Base-by-base conservation (phyloP, 2,888 invertebrate genomes). In the Brachypterus glaber region DNA sequence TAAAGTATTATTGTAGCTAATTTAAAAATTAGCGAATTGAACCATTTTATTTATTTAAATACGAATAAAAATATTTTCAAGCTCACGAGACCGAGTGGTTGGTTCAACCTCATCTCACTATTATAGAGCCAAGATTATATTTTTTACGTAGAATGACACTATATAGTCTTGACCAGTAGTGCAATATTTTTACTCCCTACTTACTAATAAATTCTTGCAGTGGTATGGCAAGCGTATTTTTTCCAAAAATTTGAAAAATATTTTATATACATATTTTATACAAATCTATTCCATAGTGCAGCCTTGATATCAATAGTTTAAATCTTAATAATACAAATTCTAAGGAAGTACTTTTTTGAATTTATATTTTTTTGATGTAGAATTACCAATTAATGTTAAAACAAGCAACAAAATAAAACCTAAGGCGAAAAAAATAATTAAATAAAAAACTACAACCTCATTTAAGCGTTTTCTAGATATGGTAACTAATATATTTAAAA, bases 221-320 rank as follows among this genome's bases (percentile, higher is more conserved):
- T 24, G 33, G 24, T 35, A 39, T 40, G 16, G 32, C 30, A 17
- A 33, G 9, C n/a, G 9, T 15, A 15, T 13, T 7, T 15, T 30
- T 30, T 30, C 16, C n/a, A 15, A 4, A 13, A 15, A 15, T 21
- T 7, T 18, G 8, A 2, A 7, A 29, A 29, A 33, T 17, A 18
- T 33, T 33, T 9, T 26, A 26, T n/a, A 26, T 11, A 34, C 4
- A 29, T 11, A 11, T 29, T 13, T 13, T 11, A 7, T 13, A 31
- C 39, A 43, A 44, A 47, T 48, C 53, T 53, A 52, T 51, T 55
- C 50, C 58, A 55, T 58, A 57, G 62, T 63, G 62, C 61, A 63
- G 62, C 62, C 62, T 63, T 62, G 58, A 54, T 53, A 51, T 58
- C 57, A 57, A 54, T 59, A 58, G 54, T 57, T 56, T 53, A 55